Evolutionary conservation across 1,140 invertebrate species (phyloP).

Genomic region (Phocides pigmalion): DNA sequence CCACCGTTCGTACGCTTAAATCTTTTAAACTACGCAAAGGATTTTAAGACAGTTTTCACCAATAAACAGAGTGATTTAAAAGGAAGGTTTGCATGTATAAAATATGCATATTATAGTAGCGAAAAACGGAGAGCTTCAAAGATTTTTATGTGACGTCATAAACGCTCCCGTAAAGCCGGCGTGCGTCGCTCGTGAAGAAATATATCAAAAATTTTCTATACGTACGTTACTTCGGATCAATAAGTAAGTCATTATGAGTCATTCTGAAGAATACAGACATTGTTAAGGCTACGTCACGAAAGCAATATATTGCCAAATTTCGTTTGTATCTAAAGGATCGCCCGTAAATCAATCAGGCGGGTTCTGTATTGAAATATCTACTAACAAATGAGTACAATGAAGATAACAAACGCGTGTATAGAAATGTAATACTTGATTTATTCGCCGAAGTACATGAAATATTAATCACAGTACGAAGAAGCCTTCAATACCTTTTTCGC

Average conservation of each 20-base stretch:
- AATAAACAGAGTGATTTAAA: no score
- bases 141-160: no score
- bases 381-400: slow-evolving; percentile 3
- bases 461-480: not conserved
- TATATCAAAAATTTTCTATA: no score
- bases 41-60: no score
- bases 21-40: no score
- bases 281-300: slow-evolving; percentile 9
- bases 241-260: not conserved
- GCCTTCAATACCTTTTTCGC: not conserved
- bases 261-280: not conserved
- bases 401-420: slow-evolving; percentile 15
- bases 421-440: slow-evolving; percentile 10
- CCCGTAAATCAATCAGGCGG: slow-evolving; percentile 13
- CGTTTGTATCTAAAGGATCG: slow-evolving; percentile 15
- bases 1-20: no score
- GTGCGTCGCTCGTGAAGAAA: no score
- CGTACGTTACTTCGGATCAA: not conserved
- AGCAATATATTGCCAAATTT: slow-evolving; percentile 24
- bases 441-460: slow-evolving; percentile 1
- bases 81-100: no score
- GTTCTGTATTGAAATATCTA: slow-evolving; percentile 12
- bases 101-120: no score
- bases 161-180: no score
- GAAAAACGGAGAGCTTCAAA: no score